Percentiles rank a stretch among this genome's conserved stretches.
Evolutionary conservation across 2,797 vertebrate genomes (phyloP).

Genomic region (Cheracebus regulus): DNA sequence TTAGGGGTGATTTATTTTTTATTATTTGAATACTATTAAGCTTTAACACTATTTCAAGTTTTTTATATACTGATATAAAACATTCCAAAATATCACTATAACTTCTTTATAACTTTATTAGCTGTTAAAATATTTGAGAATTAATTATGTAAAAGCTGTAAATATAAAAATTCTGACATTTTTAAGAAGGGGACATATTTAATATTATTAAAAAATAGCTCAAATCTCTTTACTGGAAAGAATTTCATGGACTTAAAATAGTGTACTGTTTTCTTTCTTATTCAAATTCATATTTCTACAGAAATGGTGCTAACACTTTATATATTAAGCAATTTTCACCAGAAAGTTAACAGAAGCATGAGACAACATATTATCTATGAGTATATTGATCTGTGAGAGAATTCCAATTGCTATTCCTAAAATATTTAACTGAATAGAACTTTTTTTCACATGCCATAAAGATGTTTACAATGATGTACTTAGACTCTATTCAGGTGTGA

Average conservation of each 20-base stretch:
- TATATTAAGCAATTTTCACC: background rate
- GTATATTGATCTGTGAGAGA: background rate
- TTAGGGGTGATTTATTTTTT: background rate
- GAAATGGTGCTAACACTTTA: background rate
- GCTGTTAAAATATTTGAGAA: conserved; percentile 26
- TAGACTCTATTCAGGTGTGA: background rate
- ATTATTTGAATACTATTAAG: conserved; percentile 34
- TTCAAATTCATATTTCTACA: background rate
- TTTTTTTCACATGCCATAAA: background rate
- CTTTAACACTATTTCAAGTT: background rate
- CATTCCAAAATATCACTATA: conserved; percentile 11
- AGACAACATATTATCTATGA: background rate
- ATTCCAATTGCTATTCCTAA: background rate
- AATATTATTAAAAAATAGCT: background rate
- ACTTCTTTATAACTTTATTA: conserved; percentile 18
- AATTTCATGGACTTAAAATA: background rate
- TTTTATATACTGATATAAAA: background rate
- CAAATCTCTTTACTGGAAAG: background rate
- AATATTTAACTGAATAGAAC: background rate
- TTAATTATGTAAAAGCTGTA: conserved; percentile 29
- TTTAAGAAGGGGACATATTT: background rate
- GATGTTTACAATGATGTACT: background rate
- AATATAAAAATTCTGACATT: background rate
- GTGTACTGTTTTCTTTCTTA: background rate
- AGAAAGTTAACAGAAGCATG: background rate